Base-by-base conservation (phyloP, 2,113 vertebrate species). In the Lepus timidus region DNA sequence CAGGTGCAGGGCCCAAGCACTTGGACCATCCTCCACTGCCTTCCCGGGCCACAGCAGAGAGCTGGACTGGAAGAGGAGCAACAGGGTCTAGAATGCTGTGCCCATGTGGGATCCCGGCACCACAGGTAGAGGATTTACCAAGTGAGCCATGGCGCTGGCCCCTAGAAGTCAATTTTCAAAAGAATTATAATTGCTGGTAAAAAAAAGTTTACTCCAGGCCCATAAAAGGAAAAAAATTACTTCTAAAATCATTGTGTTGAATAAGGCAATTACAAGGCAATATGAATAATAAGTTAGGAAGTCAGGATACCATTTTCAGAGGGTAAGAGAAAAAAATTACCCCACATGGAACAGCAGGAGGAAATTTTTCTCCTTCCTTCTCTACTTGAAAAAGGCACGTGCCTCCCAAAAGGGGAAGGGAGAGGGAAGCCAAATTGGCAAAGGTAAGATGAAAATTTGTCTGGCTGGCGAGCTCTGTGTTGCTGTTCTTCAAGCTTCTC, bases 371-470 rank as follows among this genome's bases (percentile, higher is more conserved):
- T 96, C 33, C 23, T 31, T 55, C 6, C 25, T 71, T 79, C 68
- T 85, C 44, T 44, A 14, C 83, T 94, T 93, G 39, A 70, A 92
- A 90, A 73, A 95, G 55, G 58, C 64, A 65, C 27, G 9, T 31
- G 29, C 82, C 67, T 90, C 83, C 93, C 84, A 49, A 62, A 88
- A 36, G 6, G 14, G 36, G 85, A 76, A 92, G n/a, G 44, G 44
- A 61, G 10, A 4, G 80, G 27, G 64, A 71, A 64, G 89, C 85
- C 82, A 94, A 83, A 36, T 75, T 96, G 96, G 78, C 95, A 96
- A 70, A 9, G 1, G 33, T 27, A 22, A 39, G 33, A 36, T 55
- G 68, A 65, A 78, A 84, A 51, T 52, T 36, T 7, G 1, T 29
- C 91, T 85, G 64, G 91, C 68, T 95, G 93, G 94, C 74, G 6